These are phyloP conservation scores for Pantherophis alleghaniensis DNA, from an alignment of 2,797 vertebrate genomes.

Conservation along the genomic window DNA sequence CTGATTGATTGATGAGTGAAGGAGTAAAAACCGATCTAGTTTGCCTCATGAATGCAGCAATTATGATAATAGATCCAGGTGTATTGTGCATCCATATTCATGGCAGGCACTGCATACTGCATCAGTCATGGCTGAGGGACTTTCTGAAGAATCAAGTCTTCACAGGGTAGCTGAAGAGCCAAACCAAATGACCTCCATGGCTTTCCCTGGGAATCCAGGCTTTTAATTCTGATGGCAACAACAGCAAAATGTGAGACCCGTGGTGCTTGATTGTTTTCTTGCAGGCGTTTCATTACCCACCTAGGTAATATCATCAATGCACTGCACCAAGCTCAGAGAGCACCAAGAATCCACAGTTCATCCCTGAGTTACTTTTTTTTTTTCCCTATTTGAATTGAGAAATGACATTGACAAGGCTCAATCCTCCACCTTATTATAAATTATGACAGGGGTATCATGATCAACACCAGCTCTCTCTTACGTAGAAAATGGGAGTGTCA, in stretches of 20 bases:
- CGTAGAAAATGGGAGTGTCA: background rate
- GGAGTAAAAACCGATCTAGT: background rate
- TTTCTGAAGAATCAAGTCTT: background rate
- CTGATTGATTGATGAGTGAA: background rate
- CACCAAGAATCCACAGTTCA: background rate
- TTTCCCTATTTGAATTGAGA: background rate
- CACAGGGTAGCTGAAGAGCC: background rate
- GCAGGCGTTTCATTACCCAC: background rate
- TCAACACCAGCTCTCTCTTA: background rate
- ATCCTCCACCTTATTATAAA: background rate
- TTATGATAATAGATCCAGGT: background rate
- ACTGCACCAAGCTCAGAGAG: background rate
- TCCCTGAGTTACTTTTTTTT: background rate
- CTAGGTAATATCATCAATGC: background rate
- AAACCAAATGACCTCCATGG: background rate
- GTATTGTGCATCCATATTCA: background rate
- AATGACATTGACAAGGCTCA: too few species aligned
- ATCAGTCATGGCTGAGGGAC: background rate
- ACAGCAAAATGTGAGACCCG: background rate
- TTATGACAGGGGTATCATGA: background rate
- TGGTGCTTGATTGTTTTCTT: background rate
- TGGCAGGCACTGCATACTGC: background rate
- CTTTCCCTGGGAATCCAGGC: background rate
- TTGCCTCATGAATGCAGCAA: background rate
- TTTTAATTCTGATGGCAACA: background rate